Conservation (phyloP, 1,140 invertebrate species). For the Ridgeia piscesae region DNA sequence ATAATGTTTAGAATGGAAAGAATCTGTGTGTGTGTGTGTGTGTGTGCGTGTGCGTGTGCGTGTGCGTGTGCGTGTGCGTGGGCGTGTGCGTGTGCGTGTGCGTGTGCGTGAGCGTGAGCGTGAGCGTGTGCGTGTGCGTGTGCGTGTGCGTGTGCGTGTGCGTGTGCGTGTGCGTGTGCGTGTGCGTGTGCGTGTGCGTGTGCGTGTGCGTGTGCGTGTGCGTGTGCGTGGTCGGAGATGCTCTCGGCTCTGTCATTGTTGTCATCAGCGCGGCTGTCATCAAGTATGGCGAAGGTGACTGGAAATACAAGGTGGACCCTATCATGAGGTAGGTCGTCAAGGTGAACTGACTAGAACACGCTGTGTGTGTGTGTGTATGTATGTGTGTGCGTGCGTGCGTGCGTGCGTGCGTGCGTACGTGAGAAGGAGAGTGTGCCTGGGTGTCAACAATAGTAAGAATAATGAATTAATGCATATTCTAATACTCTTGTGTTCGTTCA, state of each 20-base stretch:
- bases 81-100: conserved; percentile 19
- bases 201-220: no score
- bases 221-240: conserved; percentile 94
- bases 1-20: no score
- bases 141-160: conserved; percentile 22
- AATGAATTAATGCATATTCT: no score
- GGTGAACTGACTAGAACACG: not conserved
- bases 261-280: conserved; percentile 87
- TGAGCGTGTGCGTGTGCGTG: conserved; percentile 21
- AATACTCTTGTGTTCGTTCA: conserved; percentile 41
- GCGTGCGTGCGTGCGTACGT: not conserved
- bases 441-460: not conserved
- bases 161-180: no score
- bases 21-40: no score
- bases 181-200: conserved; percentile 10
- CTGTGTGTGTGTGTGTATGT: not conserved
- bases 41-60: conserved; percentile 20
- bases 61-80: conserved; percentile 19
- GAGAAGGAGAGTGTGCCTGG: no score
- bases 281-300: conserved; percentile 80
- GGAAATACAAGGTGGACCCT: conserved; percentile 86
- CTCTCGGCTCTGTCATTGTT: conserved; percentile 92
- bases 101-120: conserved; percentile 19
- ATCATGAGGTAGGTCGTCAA: conserved; percentile 68
- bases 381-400: not conserved